These are phyloP conservation scores for Lycodopsis pacificus DNA, from an alignment of 2,797 vertebrate genomes.

Conservation along the genomic window DNA sequence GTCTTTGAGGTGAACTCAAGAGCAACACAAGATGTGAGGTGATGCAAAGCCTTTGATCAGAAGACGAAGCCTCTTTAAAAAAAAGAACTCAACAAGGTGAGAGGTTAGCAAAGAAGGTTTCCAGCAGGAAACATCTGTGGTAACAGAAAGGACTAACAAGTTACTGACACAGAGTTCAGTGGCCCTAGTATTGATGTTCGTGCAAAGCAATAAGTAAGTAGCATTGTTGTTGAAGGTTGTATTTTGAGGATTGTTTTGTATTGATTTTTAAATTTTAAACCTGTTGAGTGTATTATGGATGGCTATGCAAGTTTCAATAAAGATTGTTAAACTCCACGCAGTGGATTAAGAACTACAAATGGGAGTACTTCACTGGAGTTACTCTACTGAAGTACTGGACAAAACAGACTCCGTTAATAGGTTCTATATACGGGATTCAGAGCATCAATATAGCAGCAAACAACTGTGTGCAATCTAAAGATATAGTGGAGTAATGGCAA, in stretches of 20 bases:
- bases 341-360: neutral
- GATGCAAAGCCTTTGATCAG: neutral
- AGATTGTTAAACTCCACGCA: neutral
- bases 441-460: neutral
- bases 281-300: neutral
- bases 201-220: neutral
- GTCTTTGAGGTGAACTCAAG: slow-evolving; percentile 24
- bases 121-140: neutral
- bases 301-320: neutral
- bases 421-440: neutral
- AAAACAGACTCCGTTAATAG: neutral
- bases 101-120: neutral
- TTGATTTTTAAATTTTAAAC: slow-evolving; percentile 1
- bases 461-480: neutral
- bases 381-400: neutral
- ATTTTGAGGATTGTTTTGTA: neutral
- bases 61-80: neutral
- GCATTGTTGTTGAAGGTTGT: neutral
- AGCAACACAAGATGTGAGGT: neutral
- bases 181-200: neutral
- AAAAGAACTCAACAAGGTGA: neutral
- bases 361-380: neutral
- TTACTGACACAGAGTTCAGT: neutral
- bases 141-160: neutral
- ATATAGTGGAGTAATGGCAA: neutral